A percentile compares a stretch with the other conserved stretches of the same genome.
These are phyloP conservation scores for Poecilia wingei DNA, from an alignment of 2,797 vertebrate species.

Conservation along the genomic window DNA sequence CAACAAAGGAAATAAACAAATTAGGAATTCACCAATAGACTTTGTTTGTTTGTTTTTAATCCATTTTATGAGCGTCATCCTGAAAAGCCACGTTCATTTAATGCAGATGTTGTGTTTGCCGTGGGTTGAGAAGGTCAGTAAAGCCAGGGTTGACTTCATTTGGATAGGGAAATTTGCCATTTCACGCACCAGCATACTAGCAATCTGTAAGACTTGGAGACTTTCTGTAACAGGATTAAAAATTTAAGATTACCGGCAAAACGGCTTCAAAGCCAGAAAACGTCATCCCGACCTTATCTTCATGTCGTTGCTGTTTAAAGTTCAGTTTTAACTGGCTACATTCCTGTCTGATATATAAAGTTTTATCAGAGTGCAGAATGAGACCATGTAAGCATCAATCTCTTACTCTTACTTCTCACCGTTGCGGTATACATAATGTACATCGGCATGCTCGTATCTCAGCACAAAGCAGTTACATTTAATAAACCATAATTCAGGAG, in stretches of 20 bases:
- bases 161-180: constrained; percentile 85
- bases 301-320: constrained; percentile 48
- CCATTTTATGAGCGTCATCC: constrained; percentile 43
- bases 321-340: constrained; percentile 27
- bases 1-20: constrained; percentile 7
- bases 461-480: constrained; percentile 35
- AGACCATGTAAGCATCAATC: not conserved
- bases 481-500: constrained; percentile 36
- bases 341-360: not conserved
- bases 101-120: constrained; percentile 77
- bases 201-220: constrained; percentile 82
- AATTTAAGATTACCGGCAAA: constrained; percentile 78
- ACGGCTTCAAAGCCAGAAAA: constrained; percentile 70
- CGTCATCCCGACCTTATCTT: constrained; percentile 62
- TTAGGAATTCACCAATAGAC: not conserved
- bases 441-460: not conserved
- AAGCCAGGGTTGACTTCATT: constrained; percentile 79
- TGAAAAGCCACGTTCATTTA: constrained; percentile 67
- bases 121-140: constrained; percentile 74
- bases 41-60: not conserved
- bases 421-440: constrained; percentile 1
- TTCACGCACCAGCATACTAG: constrained; percentile 84
- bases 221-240: constrained; percentile 82
- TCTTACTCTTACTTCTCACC: not conserved
- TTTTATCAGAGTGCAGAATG: constrained; percentile 2